Conservation (phyloP, 1,140 invertebrate genomes). For the Conus betulinus region DNA sequence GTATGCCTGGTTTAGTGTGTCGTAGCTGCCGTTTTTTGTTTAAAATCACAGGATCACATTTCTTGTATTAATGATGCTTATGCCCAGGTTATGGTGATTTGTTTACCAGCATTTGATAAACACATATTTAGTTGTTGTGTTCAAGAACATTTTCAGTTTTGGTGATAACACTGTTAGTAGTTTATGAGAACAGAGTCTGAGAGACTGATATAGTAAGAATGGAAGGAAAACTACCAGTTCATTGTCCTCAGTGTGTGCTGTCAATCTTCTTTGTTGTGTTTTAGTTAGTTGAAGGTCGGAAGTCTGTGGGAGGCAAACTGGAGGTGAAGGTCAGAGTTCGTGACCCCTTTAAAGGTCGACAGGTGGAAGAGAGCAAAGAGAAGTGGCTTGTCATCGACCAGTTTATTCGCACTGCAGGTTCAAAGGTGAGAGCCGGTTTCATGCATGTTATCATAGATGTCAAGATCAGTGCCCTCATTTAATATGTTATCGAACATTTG, state of each 20-base stretch:
- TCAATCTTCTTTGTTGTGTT: constrained; percentile 26
- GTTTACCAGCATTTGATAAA: no score
- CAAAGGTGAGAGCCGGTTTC: constrained; percentile 47
- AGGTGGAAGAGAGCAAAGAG: constrained; percentile 92
- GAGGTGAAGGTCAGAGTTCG: constrained; percentile 94
- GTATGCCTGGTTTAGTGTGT: no score
- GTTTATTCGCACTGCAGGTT: constrained; percentile 68
- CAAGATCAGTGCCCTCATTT: no score
- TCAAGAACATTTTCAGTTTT: no score
- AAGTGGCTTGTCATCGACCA: constrained; percentile 90
- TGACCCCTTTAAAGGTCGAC: constrained; percentile 91
- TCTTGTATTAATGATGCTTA: no score
- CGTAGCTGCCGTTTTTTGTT: no score
- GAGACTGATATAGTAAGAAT: background rate
- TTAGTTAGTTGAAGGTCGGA: constrained; percentile 90
- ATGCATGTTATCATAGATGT: no score
- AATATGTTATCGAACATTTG: no score
- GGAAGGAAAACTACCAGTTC: background rate
- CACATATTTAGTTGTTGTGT: no score
- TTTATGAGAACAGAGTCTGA: background rate
- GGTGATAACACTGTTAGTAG: no score
- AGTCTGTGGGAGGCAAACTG: constrained; percentile 90
- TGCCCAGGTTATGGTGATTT: no score
- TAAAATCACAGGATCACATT: no score
- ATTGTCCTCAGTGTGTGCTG: background rate